Percentiles rank a stretch among this genome's conserved stretches.
Evolutionary conservation across 2,113 vertebrate genomes (phyloP).

Genomic region (Megaceryle maxima): DNA sequence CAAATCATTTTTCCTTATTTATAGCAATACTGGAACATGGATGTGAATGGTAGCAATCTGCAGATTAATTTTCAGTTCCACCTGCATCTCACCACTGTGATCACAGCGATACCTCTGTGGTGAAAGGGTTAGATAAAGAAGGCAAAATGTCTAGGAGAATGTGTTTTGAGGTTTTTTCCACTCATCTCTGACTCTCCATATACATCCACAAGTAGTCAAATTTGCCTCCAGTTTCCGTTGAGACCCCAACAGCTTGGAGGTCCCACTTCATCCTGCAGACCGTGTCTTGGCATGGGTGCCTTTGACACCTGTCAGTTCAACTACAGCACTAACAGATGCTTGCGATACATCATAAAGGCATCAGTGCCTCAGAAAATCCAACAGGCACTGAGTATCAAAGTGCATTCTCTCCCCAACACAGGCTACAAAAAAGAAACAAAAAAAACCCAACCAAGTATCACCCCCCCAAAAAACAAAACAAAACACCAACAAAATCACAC

Average conservation of each 20-base stretch:
- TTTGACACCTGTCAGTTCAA: neutral
- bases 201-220: neutral
- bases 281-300: fast-evolving
- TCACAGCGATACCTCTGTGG: neutral
- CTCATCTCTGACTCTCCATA: neutral
- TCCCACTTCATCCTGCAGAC: neutral
- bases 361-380: neutral
- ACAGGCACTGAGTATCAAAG: neutral
- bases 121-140: neutral
- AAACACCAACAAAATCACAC: neutral
- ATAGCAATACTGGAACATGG: neutral
- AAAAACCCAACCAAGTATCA: neutral
- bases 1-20: neutral
- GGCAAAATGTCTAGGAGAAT: neutral
- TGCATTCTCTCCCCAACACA: neutral
- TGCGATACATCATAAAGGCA: neutral
- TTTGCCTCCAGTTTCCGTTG: neutral
- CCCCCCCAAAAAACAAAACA: too few species aligned
- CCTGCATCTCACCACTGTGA: neutral
- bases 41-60: neutral
- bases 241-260: neutral
- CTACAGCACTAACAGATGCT: neutral
- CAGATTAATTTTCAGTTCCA: neutral
- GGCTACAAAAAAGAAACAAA: neutral
- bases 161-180: neutral